Base-by-base conservation (phyloP, 2,113 vertebrate genomes). In the Vulpes vulpes region DNA sequence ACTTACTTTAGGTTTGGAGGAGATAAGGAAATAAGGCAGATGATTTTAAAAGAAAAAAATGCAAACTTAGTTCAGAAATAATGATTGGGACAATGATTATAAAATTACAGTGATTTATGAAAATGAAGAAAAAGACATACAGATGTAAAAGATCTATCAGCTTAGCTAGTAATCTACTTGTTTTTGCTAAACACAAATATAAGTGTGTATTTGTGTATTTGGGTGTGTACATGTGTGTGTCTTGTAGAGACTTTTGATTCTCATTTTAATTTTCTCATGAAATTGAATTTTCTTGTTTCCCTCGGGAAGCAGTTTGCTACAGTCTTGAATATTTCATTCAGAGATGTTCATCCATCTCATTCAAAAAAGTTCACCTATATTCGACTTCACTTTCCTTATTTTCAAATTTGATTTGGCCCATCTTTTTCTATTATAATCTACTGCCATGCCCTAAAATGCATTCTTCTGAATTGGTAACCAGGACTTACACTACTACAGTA, bases 321-420 rank as follows among this genome's bases (percentile, higher is more conserved):
- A 76, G 14, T 88, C 19, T 57, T 92, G 64, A 96, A 95, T 97
- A 92, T 94, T 97, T 88, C 69, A 97, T 65, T 95, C 43, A 55
- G 69, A 92, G 17, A 60, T 85, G 38, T 67, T 92, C 32, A 51
- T 71, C 43, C 71, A 51, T 73, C 71, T 94, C 22, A 84, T 91
- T 96, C 35, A 86, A 93, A 96, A 89, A 59, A 49, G 16, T 73
- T 96, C 7, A 22, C 35, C n/a, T 65, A 32, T 27, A 69, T 76
- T 92, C 57, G 92, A 12, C 16, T 83, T 94, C 5, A 80, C 17
- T 65, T 89, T 96, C 59, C 43, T 78, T 87, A n/a, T 59, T 71
- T 81, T 97, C 22, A 88, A 86, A 86, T 93, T 86, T 81, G 22
- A 95, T 87, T 93, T 93, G 12, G 11, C 11, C 19, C 57, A n/a